Evolutionary conservation across 2,797 vertebrate species (phyloP).

Genomic region (Muscicapa comitata): DNA sequence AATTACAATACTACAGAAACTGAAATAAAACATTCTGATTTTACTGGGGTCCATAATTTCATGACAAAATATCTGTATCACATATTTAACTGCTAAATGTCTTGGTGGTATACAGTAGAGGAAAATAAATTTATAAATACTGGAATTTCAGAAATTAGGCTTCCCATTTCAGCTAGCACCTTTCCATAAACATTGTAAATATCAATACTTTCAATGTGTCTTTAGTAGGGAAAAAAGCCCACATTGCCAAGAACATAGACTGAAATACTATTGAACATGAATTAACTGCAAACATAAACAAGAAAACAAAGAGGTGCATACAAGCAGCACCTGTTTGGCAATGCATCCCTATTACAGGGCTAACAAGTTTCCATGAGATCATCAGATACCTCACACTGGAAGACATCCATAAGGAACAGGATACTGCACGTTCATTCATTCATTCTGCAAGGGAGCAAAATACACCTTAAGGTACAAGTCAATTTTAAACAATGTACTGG

Average conservation of each 20-base stretch:
- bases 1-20: not conserved
- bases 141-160: not conserved
- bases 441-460: not conserved
- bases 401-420: not conserved
- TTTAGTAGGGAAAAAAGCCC: not conserved
- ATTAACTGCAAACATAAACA: not conserved
- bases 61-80: not conserved
- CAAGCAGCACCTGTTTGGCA: not conserved
- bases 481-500: rapidly evolving
- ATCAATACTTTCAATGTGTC: not conserved
- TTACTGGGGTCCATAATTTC: not conserved
- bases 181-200: not conserved
- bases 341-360: not conserved
- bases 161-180: not conserved
- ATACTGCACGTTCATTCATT: not conserved
- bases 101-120: not conserved
- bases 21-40: not conserved
- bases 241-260: not conserved
- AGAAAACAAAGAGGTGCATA: not conserved
- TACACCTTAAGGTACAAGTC: not conserved
- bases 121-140: not conserved
- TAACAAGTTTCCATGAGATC: not conserved
- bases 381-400: not conserved
- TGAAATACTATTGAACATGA: not conserved
- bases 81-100: not conserved